Base-by-base conservation (phyloP, 2,888 invertebrate genomes). In the Callimorpha dominula region DNA sequence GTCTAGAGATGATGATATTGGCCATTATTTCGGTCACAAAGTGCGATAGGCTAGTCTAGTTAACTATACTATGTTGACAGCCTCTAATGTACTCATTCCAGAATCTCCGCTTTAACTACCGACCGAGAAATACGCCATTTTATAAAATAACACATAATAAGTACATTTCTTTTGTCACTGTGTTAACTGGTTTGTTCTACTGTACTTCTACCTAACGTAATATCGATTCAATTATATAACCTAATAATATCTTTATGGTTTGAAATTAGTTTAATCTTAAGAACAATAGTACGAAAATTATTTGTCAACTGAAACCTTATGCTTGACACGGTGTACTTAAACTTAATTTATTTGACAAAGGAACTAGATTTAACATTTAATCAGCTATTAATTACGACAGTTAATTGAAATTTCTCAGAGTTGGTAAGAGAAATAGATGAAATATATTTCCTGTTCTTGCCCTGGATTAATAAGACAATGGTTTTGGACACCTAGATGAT, bases 261-360 rank as follows among this genome's bases (percentile, higher is more conserved):
- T 20, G 14, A 43, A 11, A 50, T 65, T 50, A 11, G 14, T 50
- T 65, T 50, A 17, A 66, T 66, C 52, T 12, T 52, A 52, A n/a
- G 8, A 42, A 31, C 52, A 11, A 66, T 11, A 62, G 40, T 17
- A 6, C 69, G 5, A 31, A 60, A 31, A 60, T 57, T 60, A 14
- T 31, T 60, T 68, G 31, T 57, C 42, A 72, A 73, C 72, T 31
- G 76, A 76, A 79, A 54, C 84, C 81, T 74, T 76, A 81, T 20
- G 52, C 17, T 6, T 60, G 31, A 14, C 60, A 31, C 14, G 60
- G 31, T 60, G 63, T 74, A 71, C 17, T 66, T 74, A 76, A 80
- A 80, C 75, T 72, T 54, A 66, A 72, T 40, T 74, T 71, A 70
- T 52, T 69, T 72, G 3, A 70, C 57, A 76, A 67, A 73, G 63